phyloP scores from a whole-genome alignment of 2,113 vertebrate genomes.

The Corydoras sp. region DNA sequence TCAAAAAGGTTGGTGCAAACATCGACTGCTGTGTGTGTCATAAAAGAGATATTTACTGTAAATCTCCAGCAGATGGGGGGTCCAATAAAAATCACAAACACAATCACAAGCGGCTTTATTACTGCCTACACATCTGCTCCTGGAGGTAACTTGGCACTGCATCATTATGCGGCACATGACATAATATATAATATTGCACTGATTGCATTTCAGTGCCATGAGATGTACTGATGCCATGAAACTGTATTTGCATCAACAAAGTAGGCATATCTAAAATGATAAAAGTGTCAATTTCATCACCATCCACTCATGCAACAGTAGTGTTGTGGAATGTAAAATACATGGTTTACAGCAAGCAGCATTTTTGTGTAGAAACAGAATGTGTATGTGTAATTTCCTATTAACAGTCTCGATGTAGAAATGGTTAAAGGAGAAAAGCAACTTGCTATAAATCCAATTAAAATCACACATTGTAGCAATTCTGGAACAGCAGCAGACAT shows the following conservation, averaged over 20 bases:
- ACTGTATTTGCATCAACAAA: conserved; percentile 11
- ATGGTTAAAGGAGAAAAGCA: background rate
- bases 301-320: background rate
- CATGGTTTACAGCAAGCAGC: background rate
- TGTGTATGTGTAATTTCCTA: conserved; percentile 6
- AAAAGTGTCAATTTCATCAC: conserved; percentile 15
- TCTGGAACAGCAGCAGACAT: conserved; percentile 12
- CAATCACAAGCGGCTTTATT: conserved; percentile 61
- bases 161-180: conserved; percentile 32
- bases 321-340: background rate
- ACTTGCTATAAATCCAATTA: conserved; percentile 15
- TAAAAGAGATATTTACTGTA: conserved; percentile 67
- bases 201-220: conserved; percentile 39
- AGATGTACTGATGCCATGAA: conserved; percentile 13
- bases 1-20: conserved; percentile 42
- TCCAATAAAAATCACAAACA: conserved; percentile 64
- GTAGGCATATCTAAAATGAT: background rate
- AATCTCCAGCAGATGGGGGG: conserved; percentile 58
- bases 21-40: conserved; percentile 46
- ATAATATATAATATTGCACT: conserved; percentile 42
- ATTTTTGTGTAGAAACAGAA: background rate
- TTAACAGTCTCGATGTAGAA: background rate
- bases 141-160: conserved; percentile 27
- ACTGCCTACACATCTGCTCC: conserved; percentile 58
- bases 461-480: conserved; percentile 26